A percentile compares a stretch with the other conserved stretches of the same genome.
phyloP scores from a whole-genome alignment of 2,797 vertebrate species.

The Myripristis jacobus region DNA sequence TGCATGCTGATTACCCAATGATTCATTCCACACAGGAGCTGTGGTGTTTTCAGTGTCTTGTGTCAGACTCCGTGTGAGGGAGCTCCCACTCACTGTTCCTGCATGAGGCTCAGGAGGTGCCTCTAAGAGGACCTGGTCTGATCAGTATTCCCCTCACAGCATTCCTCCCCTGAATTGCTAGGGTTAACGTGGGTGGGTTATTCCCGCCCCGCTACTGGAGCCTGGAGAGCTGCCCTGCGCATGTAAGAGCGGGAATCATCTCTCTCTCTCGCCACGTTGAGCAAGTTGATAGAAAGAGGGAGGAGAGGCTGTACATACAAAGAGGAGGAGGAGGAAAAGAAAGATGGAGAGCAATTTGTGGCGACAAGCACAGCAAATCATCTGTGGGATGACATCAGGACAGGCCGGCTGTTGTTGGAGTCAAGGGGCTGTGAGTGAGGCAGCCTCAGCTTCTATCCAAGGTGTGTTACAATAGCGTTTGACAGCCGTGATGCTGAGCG shows the following conservation, averaged over 20 bases:
- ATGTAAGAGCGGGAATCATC: background rate
- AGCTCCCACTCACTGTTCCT: conserved; percentile 41
- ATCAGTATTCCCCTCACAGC: conserved; percentile 51
- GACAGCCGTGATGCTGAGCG: background rate
- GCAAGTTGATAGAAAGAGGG: conserved; percentile 14
- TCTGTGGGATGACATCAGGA: conserved; percentile 13
- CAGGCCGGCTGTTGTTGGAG: conserved; percentile 40
- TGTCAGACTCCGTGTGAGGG: conserved; percentile 33
- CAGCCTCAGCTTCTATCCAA: conserved; percentile 22
- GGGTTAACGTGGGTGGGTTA: conserved; percentile 48
- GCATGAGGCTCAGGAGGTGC: conserved; percentile 45
- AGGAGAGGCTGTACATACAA: conserved; percentile 39
- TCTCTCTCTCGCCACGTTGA: conserved; percentile 3
- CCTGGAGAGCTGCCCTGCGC: conserved; percentile 32
- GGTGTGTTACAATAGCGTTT: conserved; percentile 23
- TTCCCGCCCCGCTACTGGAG: conserved; percentile 47
- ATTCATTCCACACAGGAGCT: conserved; percentile 5
- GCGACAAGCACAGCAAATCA: conserved; percentile 38
- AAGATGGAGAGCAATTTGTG: conserved; percentile 40
- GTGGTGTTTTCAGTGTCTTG: conserved; percentile 9
- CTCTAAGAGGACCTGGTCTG: conserved; percentile 29
- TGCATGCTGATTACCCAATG: conserved; percentile 15
- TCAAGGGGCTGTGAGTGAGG: conserved; percentile 33
- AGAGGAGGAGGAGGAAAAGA: conserved; percentile 30
- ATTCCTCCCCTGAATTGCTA: conserved; percentile 2